Evolutionary conservation across 2,113 vertebrate genomes (phyloP), one percentile per base, ranked within the genome.

Genomic region (Xerus inauris): DNA sequence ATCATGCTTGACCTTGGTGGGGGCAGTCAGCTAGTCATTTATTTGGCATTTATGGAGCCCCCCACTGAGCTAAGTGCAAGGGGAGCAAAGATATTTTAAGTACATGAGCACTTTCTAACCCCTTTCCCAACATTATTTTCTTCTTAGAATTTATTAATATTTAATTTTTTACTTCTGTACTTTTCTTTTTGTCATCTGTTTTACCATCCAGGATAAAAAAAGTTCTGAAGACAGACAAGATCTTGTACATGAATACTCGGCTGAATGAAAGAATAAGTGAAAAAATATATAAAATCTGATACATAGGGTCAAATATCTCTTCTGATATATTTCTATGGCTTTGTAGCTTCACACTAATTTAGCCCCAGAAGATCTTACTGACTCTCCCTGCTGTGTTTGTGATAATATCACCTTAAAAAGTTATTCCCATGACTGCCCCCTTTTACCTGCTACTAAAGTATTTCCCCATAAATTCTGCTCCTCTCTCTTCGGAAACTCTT

Each of bases 251-350:
- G 62, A 91, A 81, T 75, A 73, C n/a, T 85, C 59, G 22, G 22
- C 82, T 47, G 4, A 95, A 94, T 75, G 67, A 82, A 76, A 93
- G 19, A 51, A 42, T 51, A 91, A 69, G 26, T 83, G 45, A 95
- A 97, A 97, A 69, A 67, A 59, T 80, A 67, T 65, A 87, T 40
- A 59, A 32, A 89, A 49, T 87, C 69, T 79, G 54, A 73, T 24
- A 87, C 42, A 64, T 42, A 89, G 28, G 49, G 16, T 83, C 84
- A 97, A 92, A 73, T 65, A 91, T 87, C 62, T 95, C 92, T 94
- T 94, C 75, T 94, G 49, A 71, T 76, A 57, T 16, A 81, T 72
- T 92, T 88, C 71, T 72, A 64, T 76, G 65, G 30, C 64, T 90
- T 79, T 85, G 71, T 76, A 76, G 54, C 73, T 93, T 81, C 65